Base-by-base conservation (phyloP, 2,113 vertebrate genomes). In the Corythornis vintsioides region DNA sequence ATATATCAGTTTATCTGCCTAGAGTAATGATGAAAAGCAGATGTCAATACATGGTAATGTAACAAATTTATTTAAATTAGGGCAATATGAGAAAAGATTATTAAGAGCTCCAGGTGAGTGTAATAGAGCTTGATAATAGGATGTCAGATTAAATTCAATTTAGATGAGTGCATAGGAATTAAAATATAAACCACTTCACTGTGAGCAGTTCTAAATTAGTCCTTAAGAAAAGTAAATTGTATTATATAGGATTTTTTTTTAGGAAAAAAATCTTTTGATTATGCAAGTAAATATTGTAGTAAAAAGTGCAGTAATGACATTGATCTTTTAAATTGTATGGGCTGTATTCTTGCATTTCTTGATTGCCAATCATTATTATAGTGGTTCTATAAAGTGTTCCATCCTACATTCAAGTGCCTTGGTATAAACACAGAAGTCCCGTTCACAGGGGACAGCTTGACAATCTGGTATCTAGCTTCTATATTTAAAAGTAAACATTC, bases 111-210 rank as follows among this genome's bases (percentile, higher is more conserved):
- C 78, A 74, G 75, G 60, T 95, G 57, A 83, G 74, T 29, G 52
- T 92, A 92, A 91, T 80, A 83, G 89, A 76, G 57, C 50, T 94
- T 88, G 56, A 33, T 92, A 95, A 92, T 92, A 90, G 91, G 48
- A 78, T 91, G 88, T 95, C 90, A 95, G 88, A 94, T 95, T 96
- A 91, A 89, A 91, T 94, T 91, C 90, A 86, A 64, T 95, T 95
- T 91, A 94, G 86, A 74, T 76, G 79, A 93, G 69, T 77, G 60
- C 52, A 60, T 10, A 40, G 59, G 86, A 91, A 95, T 95, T 91
- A 90, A 91, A 92, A 70, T 52, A 87, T 91, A 74, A 92, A 95
- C 95, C 85, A 88, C 85, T 91, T 83, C 83, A 77, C 20, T 0
- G 0, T 15, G 12, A 9, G 5, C 33, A 70, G 56, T 79, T 87